Base-by-base conservation (phyloP, 2,888 invertebrate genomes). In the Rhingia rostrata region DNA sequence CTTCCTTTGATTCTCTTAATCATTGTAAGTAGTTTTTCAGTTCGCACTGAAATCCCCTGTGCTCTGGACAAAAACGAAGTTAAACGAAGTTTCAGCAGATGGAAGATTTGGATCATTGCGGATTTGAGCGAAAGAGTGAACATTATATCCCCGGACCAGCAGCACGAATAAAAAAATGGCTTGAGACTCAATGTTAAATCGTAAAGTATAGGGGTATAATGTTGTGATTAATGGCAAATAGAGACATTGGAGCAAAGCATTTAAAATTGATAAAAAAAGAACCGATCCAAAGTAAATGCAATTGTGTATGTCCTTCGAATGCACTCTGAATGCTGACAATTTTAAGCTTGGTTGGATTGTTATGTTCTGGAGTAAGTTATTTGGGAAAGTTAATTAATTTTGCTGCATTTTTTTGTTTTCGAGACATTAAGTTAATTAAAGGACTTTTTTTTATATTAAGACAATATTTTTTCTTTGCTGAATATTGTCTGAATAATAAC, bases 181-280 rank as follows among this genome's bases (percentile, higher is more conserved):
- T 58, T 37, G 45, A 63, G 78, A 83, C 66, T 64, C 49, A 53
- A 83, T 83, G 67, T 83, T 83, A 83, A 83, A 69, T 69, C 83
- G 54, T 43, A 64, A 81, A 83, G 83, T 58, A 61, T 49, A 49
- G 41, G 83, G 74, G 58, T 79, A 83, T 83, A 79, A 83, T 79
- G 82, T 83, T 83, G 73, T 83, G 83, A 83, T 83, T 83, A 83
- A 83, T 83, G 83, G 79, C 73, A 51, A 79, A 74, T 83, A 53
- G 69, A 56, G 73, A 83, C 69, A 79, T 45, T 33, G 58, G 37
- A 74, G 30, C 10, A 56, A 30, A 79, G 58, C 58, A 69, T 51
- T 73, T 75, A 32, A 51, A 75, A 63, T 49, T 69, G 5, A 4
- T n/a, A 47, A 53, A 51, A 37, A 70, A 60, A 60, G n/a, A 41